Conservation (phyloP, 2,113 vertebrate genomes). For the Gymnocephalus cernua region DNA sequence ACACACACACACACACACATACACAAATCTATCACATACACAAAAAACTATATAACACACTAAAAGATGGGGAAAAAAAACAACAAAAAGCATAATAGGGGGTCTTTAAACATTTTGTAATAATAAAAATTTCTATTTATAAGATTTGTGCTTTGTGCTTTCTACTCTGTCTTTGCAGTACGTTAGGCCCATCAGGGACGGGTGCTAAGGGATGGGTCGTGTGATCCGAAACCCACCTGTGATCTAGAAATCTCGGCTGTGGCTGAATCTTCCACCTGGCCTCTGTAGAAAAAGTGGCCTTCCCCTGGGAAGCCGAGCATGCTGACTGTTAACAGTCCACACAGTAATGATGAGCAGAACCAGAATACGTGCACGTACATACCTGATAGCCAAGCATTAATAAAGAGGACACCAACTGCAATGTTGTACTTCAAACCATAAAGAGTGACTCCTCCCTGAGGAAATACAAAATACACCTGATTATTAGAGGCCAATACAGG, state of each 20-base stretch:
- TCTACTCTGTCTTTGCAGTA: background rate
- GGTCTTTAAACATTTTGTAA: background rate
- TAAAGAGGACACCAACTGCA: slow-evolving; percentile 84
- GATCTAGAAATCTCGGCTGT: slow-evolving; percentile 87
- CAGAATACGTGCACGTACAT: background rate
- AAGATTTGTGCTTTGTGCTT: background rate
- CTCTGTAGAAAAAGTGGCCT: slow-evolving; percentile 83
- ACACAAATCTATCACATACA: no score
- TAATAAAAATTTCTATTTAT: no score
- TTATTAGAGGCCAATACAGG: background rate
- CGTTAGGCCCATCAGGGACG: background rate
- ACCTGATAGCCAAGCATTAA: slow-evolving; percentile 87
- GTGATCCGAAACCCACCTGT: slow-evolving; percentile 71
- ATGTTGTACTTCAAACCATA: slow-evolving; percentile 84
- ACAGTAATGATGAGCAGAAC: background rate
- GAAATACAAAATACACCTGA: background rate
- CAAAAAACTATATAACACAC: no score
- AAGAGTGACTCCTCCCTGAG: slow-evolving; percentile 83
- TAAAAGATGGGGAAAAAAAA: no score
- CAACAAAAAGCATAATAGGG: no score
- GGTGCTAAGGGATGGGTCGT: background rate
- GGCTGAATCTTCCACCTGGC: slow-evolving; percentile 85
- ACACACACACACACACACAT: background rate
- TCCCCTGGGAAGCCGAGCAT: slow-evolving; percentile 65
- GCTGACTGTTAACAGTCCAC: background rate